Evolutionary conservation across 1,140 invertebrate species (phyloP), one percentile per base, ranked within the genome.

Genomic region (Aphelinus certus): DNA sequence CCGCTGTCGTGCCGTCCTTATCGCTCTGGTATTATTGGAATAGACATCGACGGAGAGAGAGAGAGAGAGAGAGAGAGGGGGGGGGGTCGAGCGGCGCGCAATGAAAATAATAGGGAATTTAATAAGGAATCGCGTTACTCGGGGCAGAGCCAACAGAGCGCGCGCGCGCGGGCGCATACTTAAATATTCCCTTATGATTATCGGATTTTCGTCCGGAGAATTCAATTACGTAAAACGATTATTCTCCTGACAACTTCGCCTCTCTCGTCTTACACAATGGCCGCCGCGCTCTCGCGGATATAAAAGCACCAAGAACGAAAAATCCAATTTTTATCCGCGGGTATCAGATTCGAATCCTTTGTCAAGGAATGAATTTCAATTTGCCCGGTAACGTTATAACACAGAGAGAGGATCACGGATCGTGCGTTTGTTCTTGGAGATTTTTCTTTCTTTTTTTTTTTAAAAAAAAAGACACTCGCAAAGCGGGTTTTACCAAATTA

Each of bases 91-190:
- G 26, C 26, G 0, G 7, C 57, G 57, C 48, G 46, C 53, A 69
- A 74, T 69, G 51, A 74, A 69, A 74, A 74, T 74, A 68, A 63
- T 57, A 68, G 60, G 51, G 66, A 74, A 69, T 69, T 69, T 63
- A 62, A 74, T 74, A 74, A 74, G 10, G 51, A 61, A 26, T 57
- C 60, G 70, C 2, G 45, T 7, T 63, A 45, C 51, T 49, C 43
- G 60, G 68, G 6, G 43, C 26, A 26, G 26, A n/a, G 57, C 43
- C 9, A 3, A 3, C 4, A 7, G 3, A 10, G 5, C 26, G 63
- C 7, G 46, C 3, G 7, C 48, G 46, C 7, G 46, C 48, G 63
- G 49, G 7, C 43, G 62, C 55, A 62, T 62, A 73, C 62, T 73
- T 62, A 73, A 68, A 73, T 73, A 73, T 73, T 73, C 65, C 65